Conservation (phyloP, 2,797 vertebrate species). For the Hemibagrus guttatus region DNA sequence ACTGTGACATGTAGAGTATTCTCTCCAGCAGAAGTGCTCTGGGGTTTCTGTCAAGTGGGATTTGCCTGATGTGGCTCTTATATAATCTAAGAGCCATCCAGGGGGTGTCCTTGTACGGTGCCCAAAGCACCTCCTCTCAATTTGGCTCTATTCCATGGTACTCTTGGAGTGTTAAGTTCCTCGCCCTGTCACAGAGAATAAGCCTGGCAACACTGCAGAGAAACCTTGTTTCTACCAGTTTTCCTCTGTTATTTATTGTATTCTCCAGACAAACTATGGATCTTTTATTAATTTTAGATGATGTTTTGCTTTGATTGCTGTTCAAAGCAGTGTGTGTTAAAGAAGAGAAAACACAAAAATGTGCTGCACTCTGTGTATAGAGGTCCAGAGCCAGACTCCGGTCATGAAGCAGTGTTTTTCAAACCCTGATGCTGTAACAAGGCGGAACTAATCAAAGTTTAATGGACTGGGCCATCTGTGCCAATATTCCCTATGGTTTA, state of each 20-base stretch:
- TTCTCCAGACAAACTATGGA: background rate
- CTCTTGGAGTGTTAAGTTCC: background rate
- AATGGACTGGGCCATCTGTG: background rate
- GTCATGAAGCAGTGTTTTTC: background rate
- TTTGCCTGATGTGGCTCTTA: background rate
- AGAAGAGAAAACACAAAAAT: background rate
- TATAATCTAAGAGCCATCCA: background rate
- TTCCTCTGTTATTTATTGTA: background rate
- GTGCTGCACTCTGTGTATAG: background rate
- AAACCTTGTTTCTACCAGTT: background rate
- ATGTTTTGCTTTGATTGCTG: background rate
- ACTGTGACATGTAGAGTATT: background rate
- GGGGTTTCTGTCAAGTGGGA: background rate
- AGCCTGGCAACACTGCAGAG: background rate
- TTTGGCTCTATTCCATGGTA: background rate
- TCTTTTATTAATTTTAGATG: background rate
- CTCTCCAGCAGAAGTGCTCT: background rate
- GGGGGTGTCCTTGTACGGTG: background rate
- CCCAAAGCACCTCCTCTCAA: background rate
- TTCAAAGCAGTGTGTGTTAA: background rate
- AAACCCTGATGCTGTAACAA: background rate
- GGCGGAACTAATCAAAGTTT: background rate
- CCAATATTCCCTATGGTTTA: background rate
- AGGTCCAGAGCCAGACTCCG: background rate
- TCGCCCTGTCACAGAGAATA: background rate